phyloP scores from a whole-genome alignment of 1,140 invertebrate genomes.

The Bombus ignitus region DNA sequence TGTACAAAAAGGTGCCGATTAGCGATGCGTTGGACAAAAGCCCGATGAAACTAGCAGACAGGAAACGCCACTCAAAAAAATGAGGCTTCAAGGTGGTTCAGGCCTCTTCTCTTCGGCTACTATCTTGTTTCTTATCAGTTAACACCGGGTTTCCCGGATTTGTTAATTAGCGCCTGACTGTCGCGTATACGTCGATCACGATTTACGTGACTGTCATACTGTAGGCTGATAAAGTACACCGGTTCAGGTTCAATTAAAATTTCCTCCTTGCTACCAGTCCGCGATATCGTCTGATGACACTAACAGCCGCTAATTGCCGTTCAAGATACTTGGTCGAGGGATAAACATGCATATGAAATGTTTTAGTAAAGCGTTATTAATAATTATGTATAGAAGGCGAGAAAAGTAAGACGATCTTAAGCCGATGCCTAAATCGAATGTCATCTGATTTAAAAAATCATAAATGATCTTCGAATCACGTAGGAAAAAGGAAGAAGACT shows the following conservation, averaged over 20 bases:
- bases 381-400: not conserved
- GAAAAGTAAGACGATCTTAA: not conserved
- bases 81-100: constrained; percentile 77
- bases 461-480: constrained; percentile 13
- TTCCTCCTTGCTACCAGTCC: constrained; percentile 14
- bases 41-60: constrained; percentile 69
- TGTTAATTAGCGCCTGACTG: constrained; percentile 21
- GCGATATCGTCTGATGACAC: constrained; percentile 20
- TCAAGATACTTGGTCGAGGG: not conserved
- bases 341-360: not conserved
- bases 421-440: not conserved
- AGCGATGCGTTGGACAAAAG: constrained; percentile 74
- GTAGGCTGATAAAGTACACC: constrained; percentile 1
- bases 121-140: constrained; percentile 42
- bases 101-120: constrained; percentile 6
- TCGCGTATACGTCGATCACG: constrained; percentile 22
- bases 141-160: constrained; percentile 26
- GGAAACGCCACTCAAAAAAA: constrained; percentile 80
- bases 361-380: not conserved
- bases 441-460: not conserved
- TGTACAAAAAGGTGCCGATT: constrained; percentile 81
- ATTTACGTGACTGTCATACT: not conserved
- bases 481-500: constrained; percentile 22
- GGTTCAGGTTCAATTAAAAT: constrained; percentile 23
- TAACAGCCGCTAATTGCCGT: constrained; percentile 14